These are phyloP conservation scores for Apodemia hepburni DNA, from an alignment of 2,888 invertebrate species.

Conservation along the genomic window DNA sequence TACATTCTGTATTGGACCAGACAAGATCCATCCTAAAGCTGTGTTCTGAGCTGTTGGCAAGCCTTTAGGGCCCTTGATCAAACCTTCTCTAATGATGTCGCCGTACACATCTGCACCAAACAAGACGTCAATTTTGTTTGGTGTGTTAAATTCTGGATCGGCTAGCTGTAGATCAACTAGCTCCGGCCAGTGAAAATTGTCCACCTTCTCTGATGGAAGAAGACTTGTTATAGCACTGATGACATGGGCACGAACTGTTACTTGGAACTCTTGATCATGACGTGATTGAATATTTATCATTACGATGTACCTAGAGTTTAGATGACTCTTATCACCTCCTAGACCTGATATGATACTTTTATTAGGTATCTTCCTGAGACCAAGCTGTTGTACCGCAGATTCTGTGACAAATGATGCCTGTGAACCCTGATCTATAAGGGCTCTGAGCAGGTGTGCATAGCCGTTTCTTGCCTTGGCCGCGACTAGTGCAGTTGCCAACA, in stretches of 20 bases:
- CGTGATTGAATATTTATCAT: background rate
- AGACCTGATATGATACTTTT: slow-evolving; percentile 2
- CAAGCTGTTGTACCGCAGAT: slow-evolving; percentile 3
- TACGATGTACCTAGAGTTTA: background rate
- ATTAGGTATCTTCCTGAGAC: background rate
- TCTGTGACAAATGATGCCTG: slow-evolving; percentile 11
- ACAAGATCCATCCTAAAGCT: background rate
- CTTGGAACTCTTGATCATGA: background rate
- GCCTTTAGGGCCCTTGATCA: background rate
- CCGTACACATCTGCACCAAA: slow-evolving; percentile 5
- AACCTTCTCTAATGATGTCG: background rate
- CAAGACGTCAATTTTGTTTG: background rate
- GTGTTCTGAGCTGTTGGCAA: background rate
- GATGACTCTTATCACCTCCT: background rate
- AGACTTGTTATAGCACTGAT: background rate
- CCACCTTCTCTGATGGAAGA: background rate
- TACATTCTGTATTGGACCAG: no score
- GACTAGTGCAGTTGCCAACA: no score
- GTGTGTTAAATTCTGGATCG: background rate
- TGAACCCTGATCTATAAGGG: slow-evolving; percentile 10
- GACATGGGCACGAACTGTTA: background rate
- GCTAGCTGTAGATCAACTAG: background rate
- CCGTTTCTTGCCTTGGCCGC: no score
- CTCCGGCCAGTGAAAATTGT: background rate
- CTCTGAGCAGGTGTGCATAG: no score